These are phyloP conservation scores for Triplophysa dalaica DNA, from an alignment of 2,113 vertebrate species.

Conservation along the genomic window DNA sequence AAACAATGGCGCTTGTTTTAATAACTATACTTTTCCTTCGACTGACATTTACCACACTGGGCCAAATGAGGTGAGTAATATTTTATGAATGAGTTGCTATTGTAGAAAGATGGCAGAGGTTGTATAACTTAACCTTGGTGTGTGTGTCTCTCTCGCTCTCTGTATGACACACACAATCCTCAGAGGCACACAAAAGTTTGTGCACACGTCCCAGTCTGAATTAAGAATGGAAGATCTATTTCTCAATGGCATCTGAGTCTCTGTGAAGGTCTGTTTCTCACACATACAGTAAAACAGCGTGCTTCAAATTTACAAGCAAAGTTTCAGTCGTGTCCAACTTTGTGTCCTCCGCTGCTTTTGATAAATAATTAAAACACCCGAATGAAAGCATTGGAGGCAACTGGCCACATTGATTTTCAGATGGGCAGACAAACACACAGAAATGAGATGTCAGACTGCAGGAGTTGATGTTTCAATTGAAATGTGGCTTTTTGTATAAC, in stretches of 20 bases:
- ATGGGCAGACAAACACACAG: slow-evolving; percentile 41
- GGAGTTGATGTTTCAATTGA: slow-evolving; percentile 49
- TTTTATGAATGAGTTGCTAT: slow-evolving; percentile 45
- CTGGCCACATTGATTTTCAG: slow-evolving; percentile 49
- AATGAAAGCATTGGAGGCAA: slow-evolving; percentile 50
- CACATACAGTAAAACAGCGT: slow-evolving; percentile 9
- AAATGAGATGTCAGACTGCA: slow-evolving; percentile 43
- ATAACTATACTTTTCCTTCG: slow-evolving; percentile 16
- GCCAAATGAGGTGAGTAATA: slow-evolving; percentile 43
- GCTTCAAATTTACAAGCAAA: slow-evolving; percentile 35
- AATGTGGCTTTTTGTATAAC: slow-evolving; percentile 45
- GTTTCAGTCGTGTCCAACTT: slow-evolving; percentile 42
- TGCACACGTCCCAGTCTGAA: slow-evolving; percentile 11
- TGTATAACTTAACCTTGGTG: slow-evolving; percentile 34
- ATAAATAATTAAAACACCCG: slow-evolving; percentile 57
- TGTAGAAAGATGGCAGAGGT: slow-evolving; percentile 35
- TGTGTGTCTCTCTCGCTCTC: not conserved
- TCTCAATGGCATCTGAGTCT: slow-evolving; percentile 41
- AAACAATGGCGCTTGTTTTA: slow-evolving; percentile 36
- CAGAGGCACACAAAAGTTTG: not conserved
- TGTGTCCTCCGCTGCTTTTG: slow-evolving; percentile 38
- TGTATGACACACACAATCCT: slow-evolving; percentile 1
- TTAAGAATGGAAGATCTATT: slow-evolving; percentile 41
- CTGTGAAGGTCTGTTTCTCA: slow-evolving; percentile 15
- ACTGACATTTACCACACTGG: slow-evolving; percentile 48